A percentile compares a stretch with the other conserved stretches of the same genome.
phyloP scores from a whole-genome alignment of 2,113 vertebrate genomes.

The Gambusia holbrooki region DNA sequence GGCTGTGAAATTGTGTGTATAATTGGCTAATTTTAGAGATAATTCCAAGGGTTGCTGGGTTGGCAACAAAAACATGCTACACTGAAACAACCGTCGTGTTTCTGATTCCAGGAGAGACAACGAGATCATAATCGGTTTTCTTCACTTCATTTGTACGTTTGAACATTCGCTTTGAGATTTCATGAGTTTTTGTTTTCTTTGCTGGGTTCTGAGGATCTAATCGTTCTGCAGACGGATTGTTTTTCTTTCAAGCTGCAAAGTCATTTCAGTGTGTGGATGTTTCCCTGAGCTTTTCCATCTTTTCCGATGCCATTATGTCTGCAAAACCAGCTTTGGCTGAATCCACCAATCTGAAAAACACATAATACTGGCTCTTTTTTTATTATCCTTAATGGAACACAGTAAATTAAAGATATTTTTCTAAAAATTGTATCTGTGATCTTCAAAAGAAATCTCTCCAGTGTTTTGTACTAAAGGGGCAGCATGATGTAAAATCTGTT shows the following conservation, averaged over 20 bases:
- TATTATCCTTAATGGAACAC: not conserved
- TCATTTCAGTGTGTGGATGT: not conserved
- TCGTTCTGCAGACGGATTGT: constrained; percentile 1
- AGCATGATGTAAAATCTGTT: too few species aligned
- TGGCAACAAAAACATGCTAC: not conserved
- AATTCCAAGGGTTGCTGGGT: constrained; percentile 8
- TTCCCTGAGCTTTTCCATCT: constrained; percentile 16
- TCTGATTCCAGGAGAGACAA: not conserved
- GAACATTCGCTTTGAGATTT: not conserved
- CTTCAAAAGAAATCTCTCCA: too few species aligned
- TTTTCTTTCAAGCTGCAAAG: constrained; percentile 25
- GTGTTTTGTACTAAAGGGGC: too few species aligned
- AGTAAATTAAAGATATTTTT: not conserved
- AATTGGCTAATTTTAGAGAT: constrained; percentile 39
- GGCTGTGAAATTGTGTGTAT: constrained; percentile 53
- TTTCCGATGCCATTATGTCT: constrained; percentile 12
- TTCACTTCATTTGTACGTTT: not conserved
- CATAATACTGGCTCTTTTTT: not conserved
- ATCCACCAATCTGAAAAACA: not conserved
- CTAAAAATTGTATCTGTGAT: too few species aligned
- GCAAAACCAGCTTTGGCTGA: constrained; percentile 4
- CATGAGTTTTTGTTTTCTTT: not conserved
- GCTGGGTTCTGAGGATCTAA: not conserved
- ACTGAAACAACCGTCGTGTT: not conserved
- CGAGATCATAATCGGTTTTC: not conserved